A percentile compares a stretch with the other conserved stretches of the same genome.
Conservation (phyloP, 53 echinoderm and acorn worm species). For the Echinarachnius parma region DNA sequence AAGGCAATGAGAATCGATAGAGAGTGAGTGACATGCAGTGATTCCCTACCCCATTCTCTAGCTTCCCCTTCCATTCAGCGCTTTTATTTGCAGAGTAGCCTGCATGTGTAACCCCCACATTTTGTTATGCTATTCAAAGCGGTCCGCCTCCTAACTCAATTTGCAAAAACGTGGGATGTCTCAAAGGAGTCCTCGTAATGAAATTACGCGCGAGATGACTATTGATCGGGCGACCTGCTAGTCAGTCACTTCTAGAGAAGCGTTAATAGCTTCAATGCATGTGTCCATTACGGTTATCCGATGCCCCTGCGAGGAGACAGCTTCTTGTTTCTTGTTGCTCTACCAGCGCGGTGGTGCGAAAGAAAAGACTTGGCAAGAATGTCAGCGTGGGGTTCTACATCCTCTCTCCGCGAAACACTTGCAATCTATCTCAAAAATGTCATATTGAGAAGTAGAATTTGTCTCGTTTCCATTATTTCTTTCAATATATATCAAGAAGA, state of each 20-base stretch:
- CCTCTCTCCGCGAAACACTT: constrained; percentile 17
- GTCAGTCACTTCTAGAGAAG: constrained; percentile 28
- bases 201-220: constrained; percentile 38
- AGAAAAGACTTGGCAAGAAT: constrained; percentile 11
- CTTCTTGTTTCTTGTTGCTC: background rate
- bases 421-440: constrained; percentile 18
- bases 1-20: no score
- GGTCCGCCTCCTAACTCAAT: constrained; percentile 38
- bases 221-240: constrained; percentile 33
- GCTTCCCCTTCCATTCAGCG: background rate
- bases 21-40: no score
- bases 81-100: constrained; percentile 6
- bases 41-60: background rate
- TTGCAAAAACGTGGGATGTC: constrained; percentile 22
- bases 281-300: constrained; percentile 36
- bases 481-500: no score
- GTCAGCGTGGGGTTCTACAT: constrained; percentile 18
- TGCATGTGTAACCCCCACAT: constrained; percentile 35
- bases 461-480: background rate
- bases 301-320: constrained; percentile 40
- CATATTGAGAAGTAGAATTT: background rate
- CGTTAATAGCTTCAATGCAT: constrained; percentile 45
- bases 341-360: background rate
- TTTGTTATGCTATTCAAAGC: constrained; percentile 47
- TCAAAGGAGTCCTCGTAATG: constrained; percentile 36